Base-by-base conservation (phyloP, 2,888 invertebrate species). In the Ennomos quercinarius region DNA sequence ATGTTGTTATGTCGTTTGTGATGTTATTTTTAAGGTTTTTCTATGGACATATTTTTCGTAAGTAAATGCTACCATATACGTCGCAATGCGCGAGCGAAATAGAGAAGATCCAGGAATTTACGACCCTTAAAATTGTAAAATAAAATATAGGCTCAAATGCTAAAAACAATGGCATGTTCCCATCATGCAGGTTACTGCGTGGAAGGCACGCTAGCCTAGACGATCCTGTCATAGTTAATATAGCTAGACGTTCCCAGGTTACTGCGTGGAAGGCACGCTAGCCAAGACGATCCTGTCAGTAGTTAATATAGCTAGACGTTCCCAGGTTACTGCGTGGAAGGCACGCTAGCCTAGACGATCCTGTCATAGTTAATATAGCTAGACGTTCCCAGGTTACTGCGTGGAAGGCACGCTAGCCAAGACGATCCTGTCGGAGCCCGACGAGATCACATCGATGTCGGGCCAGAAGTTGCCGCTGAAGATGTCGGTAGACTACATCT, bases 401-500 rank as follows among this genome's bases (percentile, higher is more conserved):
- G 97, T 98, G 0, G 97, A 98, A 83, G 98, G 98, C 40, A 98
- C 98, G 0, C 87, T 97, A 10, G 98, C 98, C 0, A 98, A 98
- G 93, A 97, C 96, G 3, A 97, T 99, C 72, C 93, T 99, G 1
- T 98, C 99, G 0, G 99, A 99, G 88, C 99, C 99, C 0, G 99
- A 99, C 80, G 99, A 99, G 92, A 98, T 99, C 55, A 96, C 97
- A 0, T 96, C 99, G 0, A 96, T 99, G 95, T 95, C 96, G 0
- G 99, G 99, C 0, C 99, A 99, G 88, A 99, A 99, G 86, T 89
- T 99, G 57, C 98, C 99, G 0, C 93, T 99, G 42, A 98, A 98
- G 87, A 98, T 99, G 97, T 98, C 98, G 0, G 99, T 99, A 0
- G 99, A 99, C 88, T 99, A 99, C 87, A 99, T 99, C 76, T 99